phyloP scores from a whole-genome alignment of 2,888 invertebrate genomes.

The Drosophila setosimentum region DNA sequence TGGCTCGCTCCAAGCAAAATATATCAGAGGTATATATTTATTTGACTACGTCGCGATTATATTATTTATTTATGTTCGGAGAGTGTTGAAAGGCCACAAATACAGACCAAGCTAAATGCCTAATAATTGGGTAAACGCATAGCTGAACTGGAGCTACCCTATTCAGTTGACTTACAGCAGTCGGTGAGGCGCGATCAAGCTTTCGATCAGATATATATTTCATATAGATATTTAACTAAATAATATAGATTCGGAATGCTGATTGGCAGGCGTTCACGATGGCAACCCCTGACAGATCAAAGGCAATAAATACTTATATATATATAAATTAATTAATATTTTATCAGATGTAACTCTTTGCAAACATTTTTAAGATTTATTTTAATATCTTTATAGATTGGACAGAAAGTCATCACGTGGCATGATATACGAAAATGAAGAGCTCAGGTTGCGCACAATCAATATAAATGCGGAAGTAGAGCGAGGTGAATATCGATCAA shows the following conservation, averaged over 20 bases:
- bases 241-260: slow-evolving; percentile 49
- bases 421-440: slow-evolving; percentile 97
- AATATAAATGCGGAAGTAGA: slow-evolving; percentile 97
- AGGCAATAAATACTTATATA: slow-evolving; percentile 56
- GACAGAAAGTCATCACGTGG: slow-evolving; percentile 96
- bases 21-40: slow-evolving; percentile 63
- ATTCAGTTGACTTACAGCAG: slow-evolving; percentile 79
- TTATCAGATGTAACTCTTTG: not conserved
- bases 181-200: slow-evolving; percentile 58
- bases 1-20: slow-evolving; percentile 35
- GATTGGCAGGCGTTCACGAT: slow-evolving; percentile 67
- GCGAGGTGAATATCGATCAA: slow-evolving; percentile 87
- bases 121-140: slow-evolving; percentile 62
- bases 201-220: slow-evolving; percentile 12
- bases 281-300: slow-evolving; percentile 68
- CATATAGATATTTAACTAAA: slow-evolving; percentile 1
- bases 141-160: slow-evolving; percentile 48
- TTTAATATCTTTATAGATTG: slow-evolving; percentile 87
- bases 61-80: slow-evolving; percentile 74
- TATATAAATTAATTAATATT: not conserved
- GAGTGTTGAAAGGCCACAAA: slow-evolving; percentile 71
- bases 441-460: slow-evolving; percentile 93
- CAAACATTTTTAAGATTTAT: not conserved
- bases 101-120: slow-evolving; percentile 43
- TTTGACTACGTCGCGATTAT: slow-evolving; percentile 69